A percentile compares a stretch with the other conserved stretches of the same genome.
Conservation (phyloP, 2,113 vertebrate species). For the Campylomormyrus numenius region DNA sequence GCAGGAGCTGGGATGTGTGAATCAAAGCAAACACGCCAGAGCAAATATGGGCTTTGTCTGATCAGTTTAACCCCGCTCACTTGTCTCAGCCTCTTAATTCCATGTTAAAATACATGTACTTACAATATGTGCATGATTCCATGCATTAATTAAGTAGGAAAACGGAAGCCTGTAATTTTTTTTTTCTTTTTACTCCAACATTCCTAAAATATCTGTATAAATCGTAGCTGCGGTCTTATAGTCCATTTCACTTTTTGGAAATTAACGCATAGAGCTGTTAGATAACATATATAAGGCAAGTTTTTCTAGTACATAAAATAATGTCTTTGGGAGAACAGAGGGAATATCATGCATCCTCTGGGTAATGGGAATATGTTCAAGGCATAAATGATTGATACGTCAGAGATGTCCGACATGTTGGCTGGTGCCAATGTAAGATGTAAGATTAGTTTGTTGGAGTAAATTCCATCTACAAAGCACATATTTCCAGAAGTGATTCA, state of each 20-base stretch:
- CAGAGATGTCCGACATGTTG: neutral
- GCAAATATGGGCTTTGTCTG: constrained; percentile 1
- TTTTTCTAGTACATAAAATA: neutral
- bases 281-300: neutral
- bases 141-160: neutral
- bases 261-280: neutral
- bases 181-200: neutral
- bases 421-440: neutral
- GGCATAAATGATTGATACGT: neutral
- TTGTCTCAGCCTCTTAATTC: neutral
- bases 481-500: neutral
- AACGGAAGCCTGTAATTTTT: neutral
- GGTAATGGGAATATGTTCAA: neutral
- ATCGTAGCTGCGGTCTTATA: neutral
- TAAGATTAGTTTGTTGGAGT: neutral
- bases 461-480: neutral
- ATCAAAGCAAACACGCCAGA: neutral
- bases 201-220: neutral
- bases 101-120: neutral
- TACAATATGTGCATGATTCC: neutral
- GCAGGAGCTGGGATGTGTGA: neutral
- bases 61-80: neutral
- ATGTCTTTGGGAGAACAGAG: neutral
- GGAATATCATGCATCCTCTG: neutral
- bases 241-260: neutral